Conservation (phyloP, 2,113 vertebrate species). For the Nematolebias whitei region DNA sequence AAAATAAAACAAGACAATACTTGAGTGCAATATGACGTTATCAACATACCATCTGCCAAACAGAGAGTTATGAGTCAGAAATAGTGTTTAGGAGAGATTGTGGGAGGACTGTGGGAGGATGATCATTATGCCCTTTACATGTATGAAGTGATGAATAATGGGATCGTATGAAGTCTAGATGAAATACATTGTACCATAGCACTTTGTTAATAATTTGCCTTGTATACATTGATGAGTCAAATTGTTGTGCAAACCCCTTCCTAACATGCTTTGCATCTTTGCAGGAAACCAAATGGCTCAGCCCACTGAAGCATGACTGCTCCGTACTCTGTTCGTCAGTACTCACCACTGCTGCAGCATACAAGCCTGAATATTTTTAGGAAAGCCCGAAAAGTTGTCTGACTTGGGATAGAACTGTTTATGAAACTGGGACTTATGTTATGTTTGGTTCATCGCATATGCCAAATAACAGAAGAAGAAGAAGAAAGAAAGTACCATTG, state of each 20-base stretch:
- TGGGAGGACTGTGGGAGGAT: conserved; percentile 2
- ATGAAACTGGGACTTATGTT: no score
- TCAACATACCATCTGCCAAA: not conserved
- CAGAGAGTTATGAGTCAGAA: not conserved
- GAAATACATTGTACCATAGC: not conserved
- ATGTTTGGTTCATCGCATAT: no score
- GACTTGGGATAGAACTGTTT: no score
- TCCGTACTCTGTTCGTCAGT: not conserved
- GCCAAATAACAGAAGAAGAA: no score
- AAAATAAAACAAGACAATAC: not conserved
- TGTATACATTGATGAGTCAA: not conserved
- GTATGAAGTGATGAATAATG: not conserved
- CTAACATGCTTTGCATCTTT: not conserved
- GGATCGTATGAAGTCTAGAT: not conserved
- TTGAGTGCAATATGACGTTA: not conserved
- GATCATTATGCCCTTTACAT: conserved; percentile 3
- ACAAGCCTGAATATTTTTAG: not conserved
- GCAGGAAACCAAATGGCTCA: not conserved
- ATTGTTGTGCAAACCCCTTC: not conserved
- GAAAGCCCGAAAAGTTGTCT: not conserved
- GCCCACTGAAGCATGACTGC: not conserved
- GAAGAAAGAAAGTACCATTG: no score
- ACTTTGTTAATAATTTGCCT: not conserved
- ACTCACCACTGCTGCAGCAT: not conserved
- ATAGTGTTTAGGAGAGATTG: not conserved